Conservation (phyloP, 1,140 invertebrate species). For the Drosophila hydei region DNA sequence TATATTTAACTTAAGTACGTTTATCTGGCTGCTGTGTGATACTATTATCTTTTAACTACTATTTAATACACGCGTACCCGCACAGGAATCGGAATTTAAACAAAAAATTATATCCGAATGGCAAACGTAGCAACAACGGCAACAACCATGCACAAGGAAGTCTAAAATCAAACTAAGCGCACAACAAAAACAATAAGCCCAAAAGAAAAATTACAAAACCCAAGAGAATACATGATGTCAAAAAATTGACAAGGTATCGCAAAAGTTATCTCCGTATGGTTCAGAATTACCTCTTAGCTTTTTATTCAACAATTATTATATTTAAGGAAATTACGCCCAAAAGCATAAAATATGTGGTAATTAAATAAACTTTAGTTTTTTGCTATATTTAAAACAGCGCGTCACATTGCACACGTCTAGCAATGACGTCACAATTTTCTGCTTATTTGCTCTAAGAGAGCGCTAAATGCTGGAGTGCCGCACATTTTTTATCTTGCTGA, state of each 20-base stretch:
- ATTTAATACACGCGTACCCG: conserved; percentile 37
- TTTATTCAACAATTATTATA: neutral
- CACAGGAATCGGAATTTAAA: conserved; percentile 43
- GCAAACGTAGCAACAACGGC: conserved; percentile 40
- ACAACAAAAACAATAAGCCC: conserved; percentile 42
- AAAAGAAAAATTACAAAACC: conserved; percentile 34
- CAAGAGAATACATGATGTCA: conserved; percentile 18
- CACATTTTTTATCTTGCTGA: neutral
- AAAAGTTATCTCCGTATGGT: neutral
- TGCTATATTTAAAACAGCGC: neutral
- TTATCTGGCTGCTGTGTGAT: conserved; percentile 21
- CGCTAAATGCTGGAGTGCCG: neutral
- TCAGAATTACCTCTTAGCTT: neutral
- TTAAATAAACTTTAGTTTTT: neutral
- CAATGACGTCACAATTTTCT: conserved; percentile 24
- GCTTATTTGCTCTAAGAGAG: conserved; percentile 5
- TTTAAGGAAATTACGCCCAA: neutral
- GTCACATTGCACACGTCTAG: neutral
- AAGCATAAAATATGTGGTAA: neutral
- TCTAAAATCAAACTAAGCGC: conserved; percentile 49
- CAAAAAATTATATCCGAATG: conserved; percentile 49
- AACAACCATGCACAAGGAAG: conserved; percentile 48
- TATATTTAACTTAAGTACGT: conserved; percentile 31
- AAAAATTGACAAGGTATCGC: conserved; percentile 25
- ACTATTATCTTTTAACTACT: conserved; percentile 30